Conservation (phyloP, 1,140 invertebrate genomes). For the Cydia fagiglandana region DNA sequence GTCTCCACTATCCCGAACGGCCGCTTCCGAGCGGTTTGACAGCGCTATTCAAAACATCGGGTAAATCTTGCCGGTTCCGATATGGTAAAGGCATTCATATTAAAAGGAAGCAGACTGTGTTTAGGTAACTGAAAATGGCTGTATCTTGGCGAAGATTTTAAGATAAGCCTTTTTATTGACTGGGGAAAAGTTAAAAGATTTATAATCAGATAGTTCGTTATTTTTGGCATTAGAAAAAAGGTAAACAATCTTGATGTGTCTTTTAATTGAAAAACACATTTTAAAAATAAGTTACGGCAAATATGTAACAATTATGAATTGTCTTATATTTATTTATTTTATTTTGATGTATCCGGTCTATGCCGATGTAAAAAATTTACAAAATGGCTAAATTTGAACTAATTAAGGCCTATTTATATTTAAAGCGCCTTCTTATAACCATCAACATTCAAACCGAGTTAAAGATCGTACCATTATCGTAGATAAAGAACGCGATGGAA, state of each 20-base stretch:
- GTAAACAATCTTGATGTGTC: no score
- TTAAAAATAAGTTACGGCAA: no score
- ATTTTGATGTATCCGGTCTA: no score
- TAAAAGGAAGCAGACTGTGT: not conserved
- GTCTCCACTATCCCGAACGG: not conserved
- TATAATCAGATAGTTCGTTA: no score
- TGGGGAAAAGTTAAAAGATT: not conserved
- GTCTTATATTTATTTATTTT: no score
- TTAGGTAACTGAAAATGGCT: not conserved
- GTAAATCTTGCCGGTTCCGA: not conserved
- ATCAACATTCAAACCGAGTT: constrained; percentile 3
- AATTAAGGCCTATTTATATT: not conserved
- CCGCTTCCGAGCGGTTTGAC: not conserved
- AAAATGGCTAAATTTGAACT: not conserved
- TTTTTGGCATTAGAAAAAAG: no score
- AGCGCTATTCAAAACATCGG: constrained; percentile 4
- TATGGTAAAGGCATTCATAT: constrained; percentile 1
- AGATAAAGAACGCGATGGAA: not conserved
- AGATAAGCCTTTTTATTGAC: not conserved
- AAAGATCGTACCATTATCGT: not conserved
- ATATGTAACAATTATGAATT: no score
- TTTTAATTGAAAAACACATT: no score
- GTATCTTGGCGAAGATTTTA: not conserved
- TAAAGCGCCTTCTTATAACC: not conserved
- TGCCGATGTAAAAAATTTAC: not conserved